Conservation (phyloP, 2,888 invertebrate species). For the Apotomis capreana region DNA sequence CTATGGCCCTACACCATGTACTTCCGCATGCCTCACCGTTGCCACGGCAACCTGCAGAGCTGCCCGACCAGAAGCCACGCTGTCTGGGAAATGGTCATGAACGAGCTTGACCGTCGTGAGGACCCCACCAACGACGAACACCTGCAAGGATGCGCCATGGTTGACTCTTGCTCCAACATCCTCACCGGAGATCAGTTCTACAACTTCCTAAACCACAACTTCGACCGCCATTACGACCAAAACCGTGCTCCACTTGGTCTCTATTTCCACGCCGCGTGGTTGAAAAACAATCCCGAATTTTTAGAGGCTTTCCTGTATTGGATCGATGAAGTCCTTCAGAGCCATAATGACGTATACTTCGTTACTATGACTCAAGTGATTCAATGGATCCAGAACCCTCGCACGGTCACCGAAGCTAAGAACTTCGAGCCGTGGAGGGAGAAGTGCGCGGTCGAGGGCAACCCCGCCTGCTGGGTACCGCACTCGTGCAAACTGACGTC, state of each 20-base stretch:
- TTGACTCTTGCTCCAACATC: constrained; percentile 97
- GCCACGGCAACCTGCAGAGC: constrained; percentile 95
- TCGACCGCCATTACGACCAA: constrained; percentile 95
- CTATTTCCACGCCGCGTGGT: constrained; percentile 97
- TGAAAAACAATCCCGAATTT: constrained; percentile 96
- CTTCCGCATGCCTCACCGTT: constrained; percentile 97
- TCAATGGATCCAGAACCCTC: constrained; percentile 97
- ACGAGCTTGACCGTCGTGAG: constrained; percentile 95
- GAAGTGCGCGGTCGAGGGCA: constrained; percentile 94
- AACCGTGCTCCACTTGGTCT: constrained; percentile 94
- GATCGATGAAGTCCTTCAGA: constrained; percentile 93
- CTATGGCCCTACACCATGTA: constrained; percentile 99
- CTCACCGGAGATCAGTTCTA: constrained; percentile 96
- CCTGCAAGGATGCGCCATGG: constrained; percentile 96
- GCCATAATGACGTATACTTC: constrained; percentile 96
- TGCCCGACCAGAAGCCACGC: constrained; percentile 96
- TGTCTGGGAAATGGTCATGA: constrained; percentile 98
- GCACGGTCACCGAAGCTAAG: constrained; percentile 92
- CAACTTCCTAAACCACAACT: constrained; percentile 96
- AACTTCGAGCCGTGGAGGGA: constrained; percentile 98
- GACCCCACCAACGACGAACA: constrained; percentile 95
- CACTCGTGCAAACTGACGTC: constrained; percentile 95
- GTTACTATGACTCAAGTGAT: constrained; percentile 98
- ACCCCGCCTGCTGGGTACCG: constrained; percentile 93
- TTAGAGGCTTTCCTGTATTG: constrained; percentile 96